Base-by-base conservation (phyloP, 2,113 vertebrate genomes). In the Eubucco bourcierii region DNA sequence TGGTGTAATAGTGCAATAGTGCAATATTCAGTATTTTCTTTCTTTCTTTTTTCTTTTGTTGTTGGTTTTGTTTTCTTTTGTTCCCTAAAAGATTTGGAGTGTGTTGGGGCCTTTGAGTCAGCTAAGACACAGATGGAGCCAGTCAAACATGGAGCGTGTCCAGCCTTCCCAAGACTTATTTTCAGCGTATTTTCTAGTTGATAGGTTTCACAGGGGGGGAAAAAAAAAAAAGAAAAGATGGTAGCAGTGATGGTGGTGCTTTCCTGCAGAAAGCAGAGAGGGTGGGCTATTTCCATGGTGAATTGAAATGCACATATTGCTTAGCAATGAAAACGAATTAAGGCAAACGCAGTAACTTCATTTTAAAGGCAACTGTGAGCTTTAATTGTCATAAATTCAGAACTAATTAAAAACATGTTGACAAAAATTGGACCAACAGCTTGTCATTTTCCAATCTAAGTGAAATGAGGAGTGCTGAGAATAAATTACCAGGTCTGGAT, bases 351-450 rank as follows among this genome's bases (percentile, higher is more conserved):
- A 84, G 63, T 80, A 65, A 84, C 86, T 95, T 91, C 70, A 61
- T 93, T 91, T 95, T 91, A 85, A 94, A 95, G 91, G 80, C 55
- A 95, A 90, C 92, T 90, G 77, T 86, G 66, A 94, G 80, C 58
- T 91, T 94, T 94, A 94, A 90, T 95, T 93, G 93, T 94, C 93
- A 86, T 95, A 91, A 96, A 96, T 93, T 95, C 83, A 86, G 88
- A 94, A 93, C 82, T 91, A 94, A 95, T 94, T 95, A 93, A 86
- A 95, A 95, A 90, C 68, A 95, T 90, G 92, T 95, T 96, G 90
- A 96, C 88, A 95, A 91, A 94, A 95, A 94, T 94, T 95, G 92
- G 82, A 67, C 95, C 88, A 95, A 93, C 94, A 90, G 58, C 70
- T 95, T 95, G 83, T 93, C 83, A 80, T 93, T 84, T 95, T 91